Base-by-base conservation (phyloP, 2,797 vertebrate genomes). In the Alca torda region DNA sequence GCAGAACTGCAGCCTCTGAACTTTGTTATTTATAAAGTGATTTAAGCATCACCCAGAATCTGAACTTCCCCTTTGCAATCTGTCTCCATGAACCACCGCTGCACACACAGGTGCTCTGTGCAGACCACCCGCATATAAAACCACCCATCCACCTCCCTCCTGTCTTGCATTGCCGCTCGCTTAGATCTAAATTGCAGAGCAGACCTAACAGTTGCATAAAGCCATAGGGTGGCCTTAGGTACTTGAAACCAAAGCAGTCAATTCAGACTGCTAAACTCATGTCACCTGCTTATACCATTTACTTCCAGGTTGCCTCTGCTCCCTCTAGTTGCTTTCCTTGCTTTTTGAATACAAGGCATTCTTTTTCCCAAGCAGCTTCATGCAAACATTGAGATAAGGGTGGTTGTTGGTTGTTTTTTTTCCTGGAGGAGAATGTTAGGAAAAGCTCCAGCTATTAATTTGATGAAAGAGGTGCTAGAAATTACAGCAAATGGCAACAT, bases 391-490 rank as follows among this genome's bases (percentile, higher is more conserved):
- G 79, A 93, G 76, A 85, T 77, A 80, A 31, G 56, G 68, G 72
- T 54, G 43, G 74, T 46, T 19, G 64, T 25, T 79, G 35, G 4
- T 3, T n/a, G 89, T 51, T 91, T 65, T 92, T 65, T 48, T 39
- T 41, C 46, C 61, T 81, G 85, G 37, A 88, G 69, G 25, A 79
- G 69, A 91, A 83, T 54, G 77, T 94, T 96, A 86, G 84, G 70
- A 93, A 94, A 75, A 90, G 73, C 45, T 96, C 64, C 26, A 17
- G 73, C 73, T 94, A 95, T 94, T 92, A 88, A 90, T 82, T 87
- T 97, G 95, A 97, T 89, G 69, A 93, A 96, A 90, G 89, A 93
- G 77, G 51, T 90, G 54, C 84, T 96, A 96, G 93, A 96, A 88
- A 95, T 93, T 90, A 84, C 24, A 61, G 72, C 76, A 84, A 95